Base-by-base conservation (phyloP, 2,797 vertebrate species). In the Cetoscarus ocellatus region DNA sequence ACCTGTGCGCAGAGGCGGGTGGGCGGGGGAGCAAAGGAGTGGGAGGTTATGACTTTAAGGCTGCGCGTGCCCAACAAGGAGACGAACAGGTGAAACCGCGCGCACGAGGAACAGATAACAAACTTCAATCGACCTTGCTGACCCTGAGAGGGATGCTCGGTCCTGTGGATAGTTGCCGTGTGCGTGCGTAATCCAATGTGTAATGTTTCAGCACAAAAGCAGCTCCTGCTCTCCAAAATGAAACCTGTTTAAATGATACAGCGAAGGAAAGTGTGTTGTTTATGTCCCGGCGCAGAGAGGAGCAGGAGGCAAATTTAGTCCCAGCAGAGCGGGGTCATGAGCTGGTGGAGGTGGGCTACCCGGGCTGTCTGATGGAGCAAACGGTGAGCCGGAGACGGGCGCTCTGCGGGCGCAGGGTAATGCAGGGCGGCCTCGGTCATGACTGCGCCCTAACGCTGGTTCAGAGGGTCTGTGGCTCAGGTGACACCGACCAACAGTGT, bases 1-100 rank as follows among this genome's bases (percentile, higher is more conserved):
- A 86, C 80, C 74, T 79, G 86, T 63, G 87, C 60, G 87, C 81
- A 80, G 75, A 82, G 80, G 70, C 73, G 73, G 80, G 77, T 85
- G 79, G 86, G 83, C 76, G 87, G 87, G 84, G 45, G 83, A 67
- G 84, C 53, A 80, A 79, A 82, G 65, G 67, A 80, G 55, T 65
- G 72, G 59, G 79, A 77, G 80, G 89, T 77, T 64, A 80, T 84
- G 66, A 81, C 88, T 78, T 73, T 86, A 87, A 87, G 51, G 79
- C 83, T 82, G 91, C 91, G 90, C 91, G 88, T 84, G 57, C 81
- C 85, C 86, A 83, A 67, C 75, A 75, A 64, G 53, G 73, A 86
- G 80, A 83, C 81, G 84, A 94, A 94, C 94, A 95, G 94, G 94
- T 95, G 93, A 94, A 94, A 84, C 84, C 91, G 91, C 91, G 91